Percentiles rank a stretch among this genome's conserved stretches.
These are phyloP conservation scores for Myrmecobius fasciatus DNA, from an alignment of 2,113 vertebrate genomes.

Conservation along the genomic window DNA sequence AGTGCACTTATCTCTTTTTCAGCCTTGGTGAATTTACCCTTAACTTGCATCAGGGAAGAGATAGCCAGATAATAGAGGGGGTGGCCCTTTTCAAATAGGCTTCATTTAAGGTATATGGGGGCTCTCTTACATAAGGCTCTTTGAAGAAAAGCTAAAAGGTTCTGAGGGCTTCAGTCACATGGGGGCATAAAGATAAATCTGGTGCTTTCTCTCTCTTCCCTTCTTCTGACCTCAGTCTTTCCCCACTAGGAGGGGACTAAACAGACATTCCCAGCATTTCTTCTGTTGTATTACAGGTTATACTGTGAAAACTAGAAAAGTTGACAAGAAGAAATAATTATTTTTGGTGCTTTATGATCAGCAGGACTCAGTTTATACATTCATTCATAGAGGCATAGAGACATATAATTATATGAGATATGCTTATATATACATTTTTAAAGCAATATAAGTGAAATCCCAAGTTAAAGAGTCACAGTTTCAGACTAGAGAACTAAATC, in stretches of 20 bases:
- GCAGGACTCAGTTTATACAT: background rate
- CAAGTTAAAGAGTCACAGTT: too few relatives aligned
- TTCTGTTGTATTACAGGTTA: conserved; percentile 72
- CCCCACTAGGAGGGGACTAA: conserved; percentile 16
- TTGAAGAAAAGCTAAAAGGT: conserved; percentile 71
- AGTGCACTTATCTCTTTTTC: conserved; percentile 73
- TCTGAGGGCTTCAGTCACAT: conserved; percentile 57
- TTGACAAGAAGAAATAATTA: conserved; percentile 27
- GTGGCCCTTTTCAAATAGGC: conserved; percentile 61
- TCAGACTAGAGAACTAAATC: too few relatives aligned
- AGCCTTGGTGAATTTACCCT: conserved; percentile 45
- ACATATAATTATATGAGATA: too few relatives aligned
- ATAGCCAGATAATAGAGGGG: conserved; percentile 14
- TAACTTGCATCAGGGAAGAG: conserved; percentile 68
- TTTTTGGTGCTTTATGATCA: background rate
- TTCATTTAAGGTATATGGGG: conserved; percentile 66
- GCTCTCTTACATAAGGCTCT: conserved; percentile 35
- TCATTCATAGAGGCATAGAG: too few relatives aligned
- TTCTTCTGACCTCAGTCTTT: conserved; percentile 36
- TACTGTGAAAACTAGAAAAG: conserved; percentile 66
- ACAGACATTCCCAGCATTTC: conserved; percentile 60
- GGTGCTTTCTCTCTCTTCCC: conserved; percentile 28
- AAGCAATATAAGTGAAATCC: too few relatives aligned
- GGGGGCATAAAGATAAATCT: conserved; percentile 36
- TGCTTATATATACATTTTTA: too few relatives aligned